Evolutionary conservation across 2,888 invertebrate species (phyloP).

Genomic region (Drosophila prolongata): DNA sequence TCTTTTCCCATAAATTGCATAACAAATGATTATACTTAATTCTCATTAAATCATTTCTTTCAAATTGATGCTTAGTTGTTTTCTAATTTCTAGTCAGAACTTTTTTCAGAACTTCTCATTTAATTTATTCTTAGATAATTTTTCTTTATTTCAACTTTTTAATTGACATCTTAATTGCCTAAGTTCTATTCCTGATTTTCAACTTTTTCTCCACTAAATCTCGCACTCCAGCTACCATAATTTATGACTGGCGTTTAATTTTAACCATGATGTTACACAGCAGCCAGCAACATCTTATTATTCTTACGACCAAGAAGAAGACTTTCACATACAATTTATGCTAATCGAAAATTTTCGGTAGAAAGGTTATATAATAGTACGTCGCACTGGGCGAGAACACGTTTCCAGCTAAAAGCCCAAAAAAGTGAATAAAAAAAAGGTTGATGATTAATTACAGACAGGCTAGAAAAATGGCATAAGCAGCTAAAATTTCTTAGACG

Average conservation of each 20-base stretch:
- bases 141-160: conserved; percentile 37
- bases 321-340: conserved; percentile 57
- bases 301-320: conserved; percentile 40
- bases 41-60: conserved; percentile 20
- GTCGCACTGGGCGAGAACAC: conserved; percentile 24
- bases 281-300: conserved; percentile 17
- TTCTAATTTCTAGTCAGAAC: conserved; percentile 33
- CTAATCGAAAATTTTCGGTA: conserved; percentile 36
- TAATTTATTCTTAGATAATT: conserved; percentile 36
- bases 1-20: conserved; percentile 12
- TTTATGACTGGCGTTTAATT: conserved; percentile 57
- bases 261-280: conserved; percentile 65
- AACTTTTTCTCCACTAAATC: conserved; percentile 36
- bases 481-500: conserved; percentile 52
- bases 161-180: conserved; percentile 43
- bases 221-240: conserved; percentile 30
- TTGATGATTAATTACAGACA: conserved; percentile 71
- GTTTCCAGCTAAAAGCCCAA: conserved; percentile 36
- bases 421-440: conserved; percentile 22
- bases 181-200: conserved; percentile 40
- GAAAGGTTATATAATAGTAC: conserved; percentile 49
- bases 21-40: conserved; percentile 2
- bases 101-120: conserved; percentile 15
- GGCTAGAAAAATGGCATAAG: conserved; percentile 65
- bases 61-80: conserved; percentile 24